A percentile compares a stretch with the other conserved stretches of the same genome.
phyloP scores from a whole-genome alignment of 2,888 invertebrate species.

The Orthonychiurus folsomi region DNA sequence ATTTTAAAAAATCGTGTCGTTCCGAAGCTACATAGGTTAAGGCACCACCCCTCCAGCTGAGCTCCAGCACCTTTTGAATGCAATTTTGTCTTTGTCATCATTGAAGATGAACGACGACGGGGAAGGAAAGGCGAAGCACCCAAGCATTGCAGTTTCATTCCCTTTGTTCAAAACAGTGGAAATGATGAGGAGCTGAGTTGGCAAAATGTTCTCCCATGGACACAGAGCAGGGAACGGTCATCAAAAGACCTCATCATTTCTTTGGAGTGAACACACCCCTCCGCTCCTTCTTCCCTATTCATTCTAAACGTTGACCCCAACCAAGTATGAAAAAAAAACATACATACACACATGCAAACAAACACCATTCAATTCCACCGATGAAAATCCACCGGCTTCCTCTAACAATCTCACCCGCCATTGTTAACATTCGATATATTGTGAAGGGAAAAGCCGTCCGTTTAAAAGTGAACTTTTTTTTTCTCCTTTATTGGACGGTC shows the following conservation, averaged over 20 bases:
- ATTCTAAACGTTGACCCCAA: background rate
- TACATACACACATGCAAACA: background rate
- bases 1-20: too few relatives aligned
- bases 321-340: background rate
- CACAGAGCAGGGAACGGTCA: background rate
- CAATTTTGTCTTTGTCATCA: background rate
- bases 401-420: too few relatives aligned
- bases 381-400: too few relatives aligned
- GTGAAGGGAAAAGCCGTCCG: too few relatives aligned
- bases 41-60: background rate
- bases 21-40: background rate
- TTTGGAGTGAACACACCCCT: background rate
- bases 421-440: too few relatives aligned
- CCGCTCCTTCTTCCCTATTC: background rate
- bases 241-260: conserved; percentile 1
- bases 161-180: background rate
- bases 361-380: too few relatives aligned
- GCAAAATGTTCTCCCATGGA: conserved; percentile 1
- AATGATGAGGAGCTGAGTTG: conserved; percentile 1
- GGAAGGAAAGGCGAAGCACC: background rate
- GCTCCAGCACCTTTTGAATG: background rate
- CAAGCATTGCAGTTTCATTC: background rate
- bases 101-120: background rate
- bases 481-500: too few relatives aligned
- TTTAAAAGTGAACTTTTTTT: too few relatives aligned